phyloP scores from a whole-genome alignment of 1,140 invertebrate species.

The Temnothorax curvispinosus region DNA sequence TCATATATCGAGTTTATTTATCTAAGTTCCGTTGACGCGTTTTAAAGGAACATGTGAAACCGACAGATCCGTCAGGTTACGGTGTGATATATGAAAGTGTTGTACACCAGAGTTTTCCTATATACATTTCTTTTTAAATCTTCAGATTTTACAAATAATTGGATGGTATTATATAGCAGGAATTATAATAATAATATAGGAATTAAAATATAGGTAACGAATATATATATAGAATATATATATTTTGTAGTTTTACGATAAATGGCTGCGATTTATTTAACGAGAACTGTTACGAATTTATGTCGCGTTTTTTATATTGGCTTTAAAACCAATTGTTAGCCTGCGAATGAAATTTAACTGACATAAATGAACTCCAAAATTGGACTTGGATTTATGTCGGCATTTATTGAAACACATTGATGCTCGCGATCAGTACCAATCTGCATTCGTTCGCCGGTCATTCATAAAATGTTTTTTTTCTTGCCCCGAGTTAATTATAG shows the following conservation, averaged over 20 bases:
- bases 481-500: neutral
- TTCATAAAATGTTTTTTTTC: slow-evolving; percentile 10
- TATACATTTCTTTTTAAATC: neutral
- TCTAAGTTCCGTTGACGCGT: neutral
- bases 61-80: neutral
- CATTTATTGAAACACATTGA: slow-evolving; percentile 26
- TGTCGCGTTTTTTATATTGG: slow-evolving; percentile 3
- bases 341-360: slow-evolving; percentile 13
- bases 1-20: neutral
- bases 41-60: neutral
- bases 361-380: slow-evolving; percentile 40
- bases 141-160: neutral
- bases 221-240: neutral
- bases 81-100: neutral
- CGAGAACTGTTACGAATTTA: slow-evolving; percentile 7
- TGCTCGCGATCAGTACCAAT: neutral
- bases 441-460: neutral
- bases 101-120: too few relatives aligned
- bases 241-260: slow-evolving; percentile 1
- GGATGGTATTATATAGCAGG: neutral
- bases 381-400: neutral
- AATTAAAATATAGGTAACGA: neutral
- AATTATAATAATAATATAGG: neutral
- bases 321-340: neutral
- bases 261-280: slow-evolving; percentile 24